Percentiles rank a stretch among this genome's conserved stretches.
phyloP scores from a whole-genome alignment of 2,113 vertebrate species.

The Notiomystis cincta region DNA sequence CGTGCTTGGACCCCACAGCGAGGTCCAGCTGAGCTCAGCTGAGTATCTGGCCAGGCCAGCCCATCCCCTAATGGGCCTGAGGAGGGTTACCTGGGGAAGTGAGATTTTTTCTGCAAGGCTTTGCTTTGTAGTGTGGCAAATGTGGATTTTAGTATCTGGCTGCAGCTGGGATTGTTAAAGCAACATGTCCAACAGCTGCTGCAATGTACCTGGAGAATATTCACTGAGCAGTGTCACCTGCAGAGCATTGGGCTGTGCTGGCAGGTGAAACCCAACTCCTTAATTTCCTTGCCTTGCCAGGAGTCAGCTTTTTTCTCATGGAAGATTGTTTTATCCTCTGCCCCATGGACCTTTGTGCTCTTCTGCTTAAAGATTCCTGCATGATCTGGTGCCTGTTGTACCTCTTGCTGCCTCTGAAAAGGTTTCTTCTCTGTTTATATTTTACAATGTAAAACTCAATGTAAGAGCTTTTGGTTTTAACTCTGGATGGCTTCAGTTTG shows the following conservation, averaged over 20 bases:
- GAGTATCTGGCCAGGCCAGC: background rate
- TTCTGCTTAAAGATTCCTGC: background rate
- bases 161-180: background rate
- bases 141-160: background rate
- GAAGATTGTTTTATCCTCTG: background rate
- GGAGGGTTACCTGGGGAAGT: background rate
- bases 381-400: background rate
- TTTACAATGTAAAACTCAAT: background rate
- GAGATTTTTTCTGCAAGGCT: background rate
- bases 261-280: background rate
- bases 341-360: background rate
- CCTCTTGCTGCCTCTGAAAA: background rate
- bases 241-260: background rate
- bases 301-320: background rate
- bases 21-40: background rate
- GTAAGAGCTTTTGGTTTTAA: background rate
- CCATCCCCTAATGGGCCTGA: background rate
- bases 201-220: background rate
- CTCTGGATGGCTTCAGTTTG: background rate
- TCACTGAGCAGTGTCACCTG: background rate
- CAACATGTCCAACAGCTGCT: background rate
- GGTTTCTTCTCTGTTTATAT: background rate
- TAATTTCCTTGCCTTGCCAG: background rate
- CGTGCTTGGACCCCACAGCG: background rate
- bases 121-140: background rate